Evolutionary conservation across 1,140 invertebrate species (phyloP), one percentile per base, ranked within the genome.

Genomic region (Antheraea pernyi): DNA sequence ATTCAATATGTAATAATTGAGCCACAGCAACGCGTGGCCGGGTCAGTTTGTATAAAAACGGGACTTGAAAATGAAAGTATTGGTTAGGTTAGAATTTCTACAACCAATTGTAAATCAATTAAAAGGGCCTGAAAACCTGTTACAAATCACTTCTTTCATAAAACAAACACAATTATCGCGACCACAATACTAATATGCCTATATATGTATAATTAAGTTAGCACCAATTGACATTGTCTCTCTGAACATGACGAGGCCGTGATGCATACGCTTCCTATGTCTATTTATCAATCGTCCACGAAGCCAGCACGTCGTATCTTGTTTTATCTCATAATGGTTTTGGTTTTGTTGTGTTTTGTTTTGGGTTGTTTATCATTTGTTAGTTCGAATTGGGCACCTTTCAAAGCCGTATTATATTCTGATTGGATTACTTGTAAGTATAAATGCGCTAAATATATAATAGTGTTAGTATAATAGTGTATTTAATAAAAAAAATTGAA

Each of bases 371-470:
- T 67, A 16, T 46, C 64, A 19, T 48, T 7, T 67, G 48, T 67
- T 59, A 37, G 16, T 65, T 22, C 30, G 13, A 67, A 67, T 9
- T 59, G 65, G 48, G 70, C 69, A 37, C 69, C 74, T 3, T 79
- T 79, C 48, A 64, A 67, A 48, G 67, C 74, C 3, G 13, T 76
- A 4, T 70, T 79, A 53, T 79, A 79, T n/a, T 79, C 77, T 11
- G 70, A 72, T 71, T 76, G 75, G 70, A 79, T 79, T 48, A 71
- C 62, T 37, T 79, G 77, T 79, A 60, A 76, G 77, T 75, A 67
- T 60, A 48, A 46, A 68, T 61, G 36, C 18, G 4, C 22, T 30
- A 4, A 30, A 30, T 30, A 30, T 30, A 30, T 30, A 30, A 30
- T 30, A 30, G 4, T 30, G 1, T 30, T 30, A n/a, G n/a, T n/a